Percentiles rank a stretch among this genome's conserved stretches.
phyloP scores from a whole-genome alignment of 2,888 invertebrate genomes.

The Drosophila koepferae region DNA sequence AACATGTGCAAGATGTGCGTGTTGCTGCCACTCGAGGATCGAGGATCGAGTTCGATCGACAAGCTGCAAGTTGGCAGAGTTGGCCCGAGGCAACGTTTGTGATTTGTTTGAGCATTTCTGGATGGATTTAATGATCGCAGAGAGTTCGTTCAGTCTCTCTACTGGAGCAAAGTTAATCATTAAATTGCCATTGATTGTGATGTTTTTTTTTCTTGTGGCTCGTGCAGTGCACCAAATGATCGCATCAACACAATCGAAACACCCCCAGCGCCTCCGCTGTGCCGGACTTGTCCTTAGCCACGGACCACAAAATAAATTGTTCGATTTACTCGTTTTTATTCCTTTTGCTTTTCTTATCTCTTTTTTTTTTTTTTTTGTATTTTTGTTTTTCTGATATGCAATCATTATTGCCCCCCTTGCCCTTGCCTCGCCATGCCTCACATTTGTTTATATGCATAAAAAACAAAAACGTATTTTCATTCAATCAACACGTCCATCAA shows the following conservation, averaged over 20 bases:
- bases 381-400: conserved; percentile 45
- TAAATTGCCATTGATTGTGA: conserved; percentile 77
- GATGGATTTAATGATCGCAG: conserved; percentile 62
- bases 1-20: conserved; percentile 60
- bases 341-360: conserved; percentile 10
- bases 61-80: conserved; percentile 17
- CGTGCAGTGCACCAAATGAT: conserved; percentile 66
- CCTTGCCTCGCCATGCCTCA: conserved; percentile 1
- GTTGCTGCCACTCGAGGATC: conserved; percentile 30
- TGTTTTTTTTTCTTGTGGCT: conserved; percentile 55
- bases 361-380: conserved; percentile 3
- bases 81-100: conserved; percentile 41
- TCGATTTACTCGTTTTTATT: conserved; percentile 57
- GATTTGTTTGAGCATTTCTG: conserved; percentile 15
- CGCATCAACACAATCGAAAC: conserved; percentile 34
- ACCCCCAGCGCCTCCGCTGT: background rate
- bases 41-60: conserved; percentile 16
- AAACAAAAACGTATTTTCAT: conserved; percentile 80
- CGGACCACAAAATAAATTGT: conserved; percentile 49
- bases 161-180: conserved; percentile 71
- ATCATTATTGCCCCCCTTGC: conserved; percentile 26
- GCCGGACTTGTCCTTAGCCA: conserved; percentile 4
- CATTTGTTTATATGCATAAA: conserved; percentile 79
- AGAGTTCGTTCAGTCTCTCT: conserved; percentile 26
- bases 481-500: conserved; percentile 83